phyloP scores from a whole-genome alignment of 2,888 invertebrate genomes.

The Nudaria mundana region DNA sequence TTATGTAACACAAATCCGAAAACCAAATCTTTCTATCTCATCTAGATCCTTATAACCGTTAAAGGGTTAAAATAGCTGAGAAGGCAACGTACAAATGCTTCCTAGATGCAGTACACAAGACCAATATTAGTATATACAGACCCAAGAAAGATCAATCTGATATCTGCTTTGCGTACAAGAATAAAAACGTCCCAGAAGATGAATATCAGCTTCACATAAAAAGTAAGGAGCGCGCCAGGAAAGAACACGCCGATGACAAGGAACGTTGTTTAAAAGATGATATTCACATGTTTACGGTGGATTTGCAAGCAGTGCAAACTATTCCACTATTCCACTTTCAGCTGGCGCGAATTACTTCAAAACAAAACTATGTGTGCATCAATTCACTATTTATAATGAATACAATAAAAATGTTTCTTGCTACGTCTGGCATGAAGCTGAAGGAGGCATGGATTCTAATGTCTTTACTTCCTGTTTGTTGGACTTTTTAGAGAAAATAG shows the following conservation, averaged over 20 bases:
- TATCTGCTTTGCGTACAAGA: conserved; percentile 6
- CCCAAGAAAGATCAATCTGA: conserved; percentile 6
- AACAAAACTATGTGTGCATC: conserved; percentile 3
- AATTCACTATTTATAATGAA: conserved; percentile 8
- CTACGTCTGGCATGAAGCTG: conserved; percentile 9
- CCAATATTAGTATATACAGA: conserved; percentile 4
- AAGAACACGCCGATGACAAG: conserved; percentile 3
- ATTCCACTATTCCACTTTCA: not conserved
- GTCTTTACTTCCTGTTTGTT: not conserved
- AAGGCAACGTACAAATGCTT: not conserved
- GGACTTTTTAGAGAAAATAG: not conserved
- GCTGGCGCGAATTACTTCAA: conserved; percentile 4
- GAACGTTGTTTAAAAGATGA: not conserved
- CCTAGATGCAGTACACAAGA: not conserved
- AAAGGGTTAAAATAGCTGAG: not conserved
- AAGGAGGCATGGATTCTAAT: conserved; percentile 1
- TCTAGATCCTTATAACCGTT: too few species aligned
- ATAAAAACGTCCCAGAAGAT: conserved; percentile 5
- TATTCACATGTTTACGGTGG: conserved; percentile 3
- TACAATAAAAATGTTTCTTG: not conserved
- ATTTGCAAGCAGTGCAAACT: conserved; percentile 1
- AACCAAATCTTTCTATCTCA: too few species aligned
- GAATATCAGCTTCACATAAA: conserved; percentile 3
- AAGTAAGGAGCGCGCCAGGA: conserved; percentile 4
- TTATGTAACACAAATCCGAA: too few species aligned